Conservation (phyloP, 2,113 vertebrate species). For the western clawed frog (Xenopus tropicalis) region DNA sequence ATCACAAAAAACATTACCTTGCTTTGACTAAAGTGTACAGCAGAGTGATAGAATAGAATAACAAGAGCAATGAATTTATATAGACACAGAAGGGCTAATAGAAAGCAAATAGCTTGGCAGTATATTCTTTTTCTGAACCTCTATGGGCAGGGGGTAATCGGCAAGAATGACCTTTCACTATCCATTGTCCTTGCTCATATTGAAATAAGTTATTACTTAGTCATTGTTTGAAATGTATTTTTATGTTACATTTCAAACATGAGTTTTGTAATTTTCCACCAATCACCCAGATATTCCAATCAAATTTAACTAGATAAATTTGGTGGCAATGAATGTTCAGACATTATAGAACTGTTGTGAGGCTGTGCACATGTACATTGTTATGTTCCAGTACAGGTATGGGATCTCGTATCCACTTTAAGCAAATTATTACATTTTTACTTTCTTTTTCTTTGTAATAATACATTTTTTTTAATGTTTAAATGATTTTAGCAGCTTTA, state of each 20-base stretch:
- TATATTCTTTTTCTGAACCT: constrained; percentile 6
- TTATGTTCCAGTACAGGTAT: too few relatives aligned
- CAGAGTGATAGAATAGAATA: constrained; percentile 59
- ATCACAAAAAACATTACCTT: constrained; percentile 62
- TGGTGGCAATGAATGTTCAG: too few relatives aligned
- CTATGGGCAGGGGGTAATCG: constrained; percentile 14
- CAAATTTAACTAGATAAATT: too few relatives aligned
- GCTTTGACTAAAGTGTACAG: constrained; percentile 61
- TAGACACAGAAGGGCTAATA: neutral
- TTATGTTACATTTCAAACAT: neutral
- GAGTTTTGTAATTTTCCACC: too few relatives aligned
- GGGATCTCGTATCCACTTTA: too few relatives aligned
- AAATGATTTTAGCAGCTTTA: too few relatives aligned
- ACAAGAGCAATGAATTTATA: constrained; percentile 48
- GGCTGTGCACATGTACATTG: too few relatives aligned
- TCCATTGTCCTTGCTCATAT: neutral
- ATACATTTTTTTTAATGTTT: too few relatives aligned
- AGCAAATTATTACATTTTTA: too few relatives aligned
- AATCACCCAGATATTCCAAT: too few relatives aligned
- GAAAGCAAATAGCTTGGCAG: constrained; percentile 6
- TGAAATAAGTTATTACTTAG: neutral
- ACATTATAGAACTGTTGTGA: too few relatives aligned
- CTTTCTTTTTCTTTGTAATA: too few relatives aligned
- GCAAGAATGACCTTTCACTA: neutral
- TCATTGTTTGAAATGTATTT: neutral